A percentile compares a stretch with the other conserved stretches of the same genome.
These are phyloP conservation scores for Spatula versicolor DNA, from an alignment of 2,797 vertebrate genomes.

Conservation along the genomic window DNA sequence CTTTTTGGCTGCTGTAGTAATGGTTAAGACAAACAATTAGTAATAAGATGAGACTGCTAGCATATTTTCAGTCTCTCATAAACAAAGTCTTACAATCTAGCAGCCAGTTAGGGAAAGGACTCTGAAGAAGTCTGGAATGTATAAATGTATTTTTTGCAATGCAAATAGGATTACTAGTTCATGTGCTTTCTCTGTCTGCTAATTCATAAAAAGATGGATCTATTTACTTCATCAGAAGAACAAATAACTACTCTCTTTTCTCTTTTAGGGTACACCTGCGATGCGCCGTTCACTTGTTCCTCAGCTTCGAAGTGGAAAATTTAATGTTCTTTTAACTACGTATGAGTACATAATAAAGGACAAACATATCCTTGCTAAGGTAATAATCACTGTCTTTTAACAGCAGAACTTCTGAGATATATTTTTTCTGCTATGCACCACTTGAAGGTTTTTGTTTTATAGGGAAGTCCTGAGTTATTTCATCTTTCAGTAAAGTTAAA, in stretches of 20 bases:
- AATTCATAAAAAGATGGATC: background rate
- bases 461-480: background rate
- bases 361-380: slow-evolving; percentile 98
- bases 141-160: background rate
- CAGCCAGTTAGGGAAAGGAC: background rate
- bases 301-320: slow-evolving; percentile 94
- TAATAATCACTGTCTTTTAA: slow-evolving; percentile 65
- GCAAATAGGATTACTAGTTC: background rate
- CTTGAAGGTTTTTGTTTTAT: background rate
- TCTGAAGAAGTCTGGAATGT: background rate
- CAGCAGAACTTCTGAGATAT: background rate
- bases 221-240: background rate
- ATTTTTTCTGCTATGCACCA: too few relatives aligned
- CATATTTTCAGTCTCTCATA: background rate
- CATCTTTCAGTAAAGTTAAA: background rate
- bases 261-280: slow-evolving; percentile 89
- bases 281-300: slow-evolving; percentile 92
- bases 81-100: background rate
- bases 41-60: background rate
- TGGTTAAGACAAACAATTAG: background rate
- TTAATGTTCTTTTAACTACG: slow-evolving; percentile 95
- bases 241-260: background rate
- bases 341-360: slow-evolving; percentile 99
- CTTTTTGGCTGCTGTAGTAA: background rate
- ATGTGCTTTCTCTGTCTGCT: background rate